Conservation (phyloP, 1,140 invertebrate genomes). For the Plutomurus gul region DNA sequence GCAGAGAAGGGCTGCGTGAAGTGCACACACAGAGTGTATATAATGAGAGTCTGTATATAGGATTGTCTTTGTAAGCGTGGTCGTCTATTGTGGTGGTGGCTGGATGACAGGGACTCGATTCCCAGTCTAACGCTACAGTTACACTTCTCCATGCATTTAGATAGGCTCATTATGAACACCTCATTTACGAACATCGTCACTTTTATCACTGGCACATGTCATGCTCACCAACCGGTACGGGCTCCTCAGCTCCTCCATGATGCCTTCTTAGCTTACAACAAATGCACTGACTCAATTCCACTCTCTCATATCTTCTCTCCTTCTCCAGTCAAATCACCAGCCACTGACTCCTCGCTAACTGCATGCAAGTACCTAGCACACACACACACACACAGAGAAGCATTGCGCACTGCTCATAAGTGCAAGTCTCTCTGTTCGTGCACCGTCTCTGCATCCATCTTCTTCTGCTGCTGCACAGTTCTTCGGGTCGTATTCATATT, state of each 20-base stretch:
- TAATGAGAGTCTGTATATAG: neutral
- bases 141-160: conserved; percentile 53
- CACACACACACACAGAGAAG: too few relatives aligned
- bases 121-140: conserved; percentile 14
- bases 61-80: neutral
- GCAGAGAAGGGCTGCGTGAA: too few relatives aligned
- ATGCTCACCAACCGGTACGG: neutral
- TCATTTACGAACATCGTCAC: conserved; percentile 49
- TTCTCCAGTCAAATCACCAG: too few relatives aligned
- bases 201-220: conserved; percentile 41
- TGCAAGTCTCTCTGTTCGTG: too few relatives aligned
- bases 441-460: too few relatives aligned
- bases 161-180: conserved; percentile 53
- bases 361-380: too few relatives aligned
- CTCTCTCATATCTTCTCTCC: neutral
- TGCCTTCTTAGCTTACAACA: too few relatives aligned
- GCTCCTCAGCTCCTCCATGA: neutral
- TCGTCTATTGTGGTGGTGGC: neutral
- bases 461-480: too few relatives aligned
- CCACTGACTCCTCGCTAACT: too few relatives aligned
- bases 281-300: neutral
- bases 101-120: neutral
- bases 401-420: too few relatives aligned
- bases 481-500: too few relatives aligned
- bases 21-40: too few relatives aligned